Conservation (phyloP, 2,888 invertebrate species). For the Sinhomidia bicolor region DNA sequence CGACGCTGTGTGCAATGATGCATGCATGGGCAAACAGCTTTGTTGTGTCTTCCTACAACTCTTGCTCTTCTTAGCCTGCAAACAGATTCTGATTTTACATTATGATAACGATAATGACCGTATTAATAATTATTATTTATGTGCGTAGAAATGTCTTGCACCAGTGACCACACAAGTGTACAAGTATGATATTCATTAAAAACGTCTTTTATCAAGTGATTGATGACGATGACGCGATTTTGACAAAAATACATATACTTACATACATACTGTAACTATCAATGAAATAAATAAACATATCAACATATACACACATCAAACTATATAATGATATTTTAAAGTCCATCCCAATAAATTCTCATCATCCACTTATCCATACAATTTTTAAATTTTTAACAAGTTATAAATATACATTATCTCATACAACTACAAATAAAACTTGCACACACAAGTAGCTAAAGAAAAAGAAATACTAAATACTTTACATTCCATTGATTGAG, state of each 20-base stretch:
- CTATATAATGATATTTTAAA: background rate
- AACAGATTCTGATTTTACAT: background rate
- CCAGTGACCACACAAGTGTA: constrained; percentile 4
- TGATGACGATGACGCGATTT: constrained; percentile 47
- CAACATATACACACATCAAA: no score
- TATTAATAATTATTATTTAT: constrained; percentile 20
- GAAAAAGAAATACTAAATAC: background rate
- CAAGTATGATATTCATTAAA: constrained; percentile 26
- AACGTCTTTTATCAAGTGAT: constrained; percentile 57
- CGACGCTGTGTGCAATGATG: background rate
- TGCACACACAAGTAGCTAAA: background rate
- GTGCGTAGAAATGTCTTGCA: constrained; percentile 19
- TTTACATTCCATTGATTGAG: no score
- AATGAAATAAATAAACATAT: constrained; percentile 42
- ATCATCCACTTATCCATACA: background rate
- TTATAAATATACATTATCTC: constrained; percentile 68
- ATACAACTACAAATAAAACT: background rate
- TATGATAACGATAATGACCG: background rate
- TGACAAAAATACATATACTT: constrained; percentile 21
- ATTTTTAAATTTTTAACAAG: background rate
- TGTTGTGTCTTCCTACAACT: background rate
- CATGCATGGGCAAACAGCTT: background rate
- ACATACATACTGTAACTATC: constrained; percentile 10
- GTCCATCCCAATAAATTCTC: background rate
- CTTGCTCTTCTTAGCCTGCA: background rate